Conservation (phyloP, 2,888 invertebrate species). For the Cryptocephalus primarius region DNA sequence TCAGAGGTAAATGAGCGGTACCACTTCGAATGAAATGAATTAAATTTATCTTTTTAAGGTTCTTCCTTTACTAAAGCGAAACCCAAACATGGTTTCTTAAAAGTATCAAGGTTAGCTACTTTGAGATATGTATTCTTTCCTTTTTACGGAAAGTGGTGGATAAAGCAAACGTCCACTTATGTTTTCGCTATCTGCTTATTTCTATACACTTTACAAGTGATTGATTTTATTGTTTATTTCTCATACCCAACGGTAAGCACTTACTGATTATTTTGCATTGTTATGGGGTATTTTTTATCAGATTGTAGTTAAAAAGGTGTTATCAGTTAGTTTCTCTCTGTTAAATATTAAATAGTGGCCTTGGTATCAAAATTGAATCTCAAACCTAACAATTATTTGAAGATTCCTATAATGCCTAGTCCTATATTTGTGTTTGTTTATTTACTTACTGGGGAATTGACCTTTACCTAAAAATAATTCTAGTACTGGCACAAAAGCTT, state of each 20-base stretch:
- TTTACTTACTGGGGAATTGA: no score
- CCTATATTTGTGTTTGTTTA: no score
- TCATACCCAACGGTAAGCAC: background rate
- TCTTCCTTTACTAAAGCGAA: constrained; percentile 94
- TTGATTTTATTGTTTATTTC: constrained; percentile 40
- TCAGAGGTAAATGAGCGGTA: constrained; percentile 60
- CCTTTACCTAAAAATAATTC: no score
- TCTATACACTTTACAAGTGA: constrained; percentile 66
- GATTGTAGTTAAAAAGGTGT: no score
- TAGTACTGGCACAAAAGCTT: no score
- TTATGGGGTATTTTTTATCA: background rate
- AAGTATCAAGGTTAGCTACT: constrained; percentile 74
- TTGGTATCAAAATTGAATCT: no score
- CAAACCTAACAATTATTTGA: no score
- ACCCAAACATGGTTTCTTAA: constrained; percentile 81
- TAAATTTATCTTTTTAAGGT: constrained; percentile 43
- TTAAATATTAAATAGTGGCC: no score
- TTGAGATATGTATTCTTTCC: constrained; percentile 76
- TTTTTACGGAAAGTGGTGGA: constrained; percentile 80
- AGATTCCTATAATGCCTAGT: background rate
- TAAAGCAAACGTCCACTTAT: constrained; percentile 70
- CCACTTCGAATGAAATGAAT: constrained; percentile 2
- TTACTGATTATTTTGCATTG: background rate
- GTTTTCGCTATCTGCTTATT: constrained; percentile 64
- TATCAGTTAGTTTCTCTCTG: no score